These are phyloP conservation scores for Sinohyriopsis cumingii DNA, from an alignment of 2,888 invertebrate species.

Conservation along the genomic window DNA sequence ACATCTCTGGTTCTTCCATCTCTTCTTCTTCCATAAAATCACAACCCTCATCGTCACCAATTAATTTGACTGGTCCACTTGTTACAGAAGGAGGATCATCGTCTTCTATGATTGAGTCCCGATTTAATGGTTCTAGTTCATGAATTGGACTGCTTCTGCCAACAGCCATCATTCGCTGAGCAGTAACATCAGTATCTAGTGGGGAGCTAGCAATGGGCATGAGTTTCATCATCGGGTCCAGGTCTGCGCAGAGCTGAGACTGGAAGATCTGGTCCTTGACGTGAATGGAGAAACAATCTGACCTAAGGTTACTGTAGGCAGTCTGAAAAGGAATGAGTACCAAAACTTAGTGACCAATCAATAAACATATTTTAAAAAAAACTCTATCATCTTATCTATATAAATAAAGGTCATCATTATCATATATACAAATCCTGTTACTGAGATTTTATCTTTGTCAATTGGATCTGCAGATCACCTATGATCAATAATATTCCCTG, in stretches of 20 bases:
- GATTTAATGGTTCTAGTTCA: conserved; percentile 37
- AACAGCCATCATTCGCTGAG: conserved; percentile 12
- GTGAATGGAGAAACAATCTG: conserved; percentile 6
- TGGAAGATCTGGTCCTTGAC: conserved; percentile 7
- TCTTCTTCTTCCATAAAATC: conserved; percentile 36
- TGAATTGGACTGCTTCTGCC: conserved; percentile 36
- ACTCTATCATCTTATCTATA: too few relatives aligned
- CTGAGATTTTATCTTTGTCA: too few relatives aligned
- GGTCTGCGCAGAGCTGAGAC: conserved; percentile 46
- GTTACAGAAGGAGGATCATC: conserved; percentile 21
- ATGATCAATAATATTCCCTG: too few relatives aligned
- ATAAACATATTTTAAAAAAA: too few relatives aligned
- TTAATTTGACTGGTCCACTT: conserved; percentile 46
- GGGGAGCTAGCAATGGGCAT: conserved; percentile 68
- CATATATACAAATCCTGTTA: too few relatives aligned
- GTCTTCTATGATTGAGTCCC: conserved; percentile 32
- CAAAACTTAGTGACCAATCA: too few relatives aligned
- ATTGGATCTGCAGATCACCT: too few relatives aligned
- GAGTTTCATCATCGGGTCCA: conserved; percentile 49
- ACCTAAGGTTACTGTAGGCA: conserved; percentile 23
- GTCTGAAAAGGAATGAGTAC: conserved; percentile 20
- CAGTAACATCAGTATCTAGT: conserved; percentile 54
- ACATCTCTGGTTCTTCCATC: conserved; percentile 44
- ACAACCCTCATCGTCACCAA: conserved; percentile 49
- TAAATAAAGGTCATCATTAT: too few relatives aligned